Percentiles rank a stretch among this genome's conserved stretches.
Conservation (phyloP, 2,888 invertebrate genomes). For the Tetheella fluctuosa region DNA sequence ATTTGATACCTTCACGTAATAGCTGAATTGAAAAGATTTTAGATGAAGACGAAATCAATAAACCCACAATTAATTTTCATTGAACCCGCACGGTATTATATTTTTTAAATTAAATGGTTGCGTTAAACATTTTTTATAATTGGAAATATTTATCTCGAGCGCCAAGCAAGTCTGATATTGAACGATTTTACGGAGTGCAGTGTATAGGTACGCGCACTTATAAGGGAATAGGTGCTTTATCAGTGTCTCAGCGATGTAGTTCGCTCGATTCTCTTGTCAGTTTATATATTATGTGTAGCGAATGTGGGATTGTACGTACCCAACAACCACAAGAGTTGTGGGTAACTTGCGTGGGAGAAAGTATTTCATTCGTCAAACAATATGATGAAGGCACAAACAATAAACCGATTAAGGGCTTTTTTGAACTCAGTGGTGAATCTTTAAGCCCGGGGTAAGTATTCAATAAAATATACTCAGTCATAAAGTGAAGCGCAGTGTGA, state of each 20-base stretch:
- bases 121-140: conserved; percentile 39
- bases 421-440: conserved; percentile 55
- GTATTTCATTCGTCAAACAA: conserved; percentile 60
- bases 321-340: background rate
- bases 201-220: conserved; percentile 40
- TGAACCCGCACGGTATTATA: background rate
- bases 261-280: conserved; percentile 43
- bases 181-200: conserved; percentile 27
- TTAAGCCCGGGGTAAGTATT: conserved; percentile 69
- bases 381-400: conserved; percentile 57
- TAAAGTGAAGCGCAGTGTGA: conserved; percentile 63
- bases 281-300: conserved; percentile 24
- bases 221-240: conserved; percentile 59
- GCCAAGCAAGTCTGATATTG: conserved; percentile 39
- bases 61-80: background rate
- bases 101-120: background rate
- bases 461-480: conserved; percentile 74
- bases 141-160: conserved; percentile 50
- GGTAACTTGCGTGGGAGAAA: conserved; percentile 25
- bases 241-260: conserved; percentile 45
- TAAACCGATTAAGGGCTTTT: conserved; percentile 57
- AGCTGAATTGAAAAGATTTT: background rate
- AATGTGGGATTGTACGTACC: background rate
- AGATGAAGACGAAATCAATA: background rate
- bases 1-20: background rate